A percentile compares a stretch with the other conserved stretches of the same genome.
Evolutionary conservation across 2,113 vertebrate species (phyloP).

Genomic region (Bambusicola thoracicus): DNA sequence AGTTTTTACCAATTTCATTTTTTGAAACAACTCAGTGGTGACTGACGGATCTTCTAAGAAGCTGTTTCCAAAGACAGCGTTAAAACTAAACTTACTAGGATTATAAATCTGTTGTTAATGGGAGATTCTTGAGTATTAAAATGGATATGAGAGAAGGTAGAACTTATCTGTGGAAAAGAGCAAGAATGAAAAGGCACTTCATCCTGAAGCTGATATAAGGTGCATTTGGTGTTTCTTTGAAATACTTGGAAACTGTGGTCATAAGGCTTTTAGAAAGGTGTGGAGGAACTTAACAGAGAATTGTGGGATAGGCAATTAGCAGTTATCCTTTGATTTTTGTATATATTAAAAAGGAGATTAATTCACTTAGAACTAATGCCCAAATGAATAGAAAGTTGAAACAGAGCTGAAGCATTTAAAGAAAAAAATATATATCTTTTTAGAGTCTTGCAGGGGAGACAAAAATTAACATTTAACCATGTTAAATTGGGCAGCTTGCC

Average conservation of each 20-base stretch:
- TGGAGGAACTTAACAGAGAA: neutral
- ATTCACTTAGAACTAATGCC: neutral
- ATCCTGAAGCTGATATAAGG: neutral
- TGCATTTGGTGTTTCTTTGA: neutral
- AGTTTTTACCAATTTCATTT: fast-evolving
- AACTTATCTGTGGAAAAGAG: neutral
- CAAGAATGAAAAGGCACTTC: neutral
- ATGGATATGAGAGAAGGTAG: neutral
- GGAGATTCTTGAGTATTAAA: neutral
- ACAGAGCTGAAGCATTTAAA: neutral
- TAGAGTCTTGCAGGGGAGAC: neutral
- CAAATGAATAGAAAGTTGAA: neutral
- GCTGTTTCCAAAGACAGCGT: neutral
- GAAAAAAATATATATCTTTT: neutral
- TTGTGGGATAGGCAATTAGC: neutral
- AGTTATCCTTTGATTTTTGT: neutral
- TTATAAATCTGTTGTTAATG: neutral
- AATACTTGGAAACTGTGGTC: neutral
- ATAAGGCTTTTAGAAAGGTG: neutral
- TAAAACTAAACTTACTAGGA: neutral
- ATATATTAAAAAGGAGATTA: neutral
- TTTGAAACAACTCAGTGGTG: neutral
- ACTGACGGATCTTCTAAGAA: neutral
- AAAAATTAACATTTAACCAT: neutral
- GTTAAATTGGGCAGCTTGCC: neutral